Evolutionary conservation across 2,113 vertebrate genomes (phyloP), one percentile per base, ranked within the genome.

Genomic region (Nothobranchius kuhntae): DNA sequence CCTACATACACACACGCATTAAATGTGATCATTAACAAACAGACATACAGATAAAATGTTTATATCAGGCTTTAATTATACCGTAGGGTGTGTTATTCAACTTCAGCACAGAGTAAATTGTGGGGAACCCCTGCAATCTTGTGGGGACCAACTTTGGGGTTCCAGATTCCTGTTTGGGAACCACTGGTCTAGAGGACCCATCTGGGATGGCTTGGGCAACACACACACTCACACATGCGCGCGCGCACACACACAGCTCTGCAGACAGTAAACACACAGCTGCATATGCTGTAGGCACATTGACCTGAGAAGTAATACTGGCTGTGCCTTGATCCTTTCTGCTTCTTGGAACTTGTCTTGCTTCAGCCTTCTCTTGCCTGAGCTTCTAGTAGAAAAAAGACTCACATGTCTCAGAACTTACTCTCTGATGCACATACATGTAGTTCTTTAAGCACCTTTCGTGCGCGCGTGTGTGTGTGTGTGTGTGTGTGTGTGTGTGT

Each of bases 271-370:
- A 66, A 69, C 67, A 69, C 67, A 68, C 82, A 53, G 66, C 61
- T 82, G 68, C 71, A 67, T 56, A 50, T 38, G 71, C 68, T 66
- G 71, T 80, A 80, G 77, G 71, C 69, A 53, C 73, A 59, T 35
- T 75, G 59, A 80, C 81, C 73, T 75, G 45, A 80, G 80, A 8
- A 40, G 38, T 40, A 68, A 61, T 30, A 40, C 84, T 81, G 30
- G 62, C 77, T 73, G 83, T 59, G 82, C 74, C 80, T 84, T 86
- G 78, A 89, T 89, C 88, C 68, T 70, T 78, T 81, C 80, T 77
- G 69, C 75, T 63, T 52, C 21, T 24, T 81, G 78, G 78, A 88
- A 84, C 71, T 78, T 75, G 78, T 85, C 84, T 83, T 60, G 75
- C 82, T 86, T 85, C 76, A 80, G 61, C 71, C 53, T 66, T 77